Percentiles rank a stretch among this genome's conserved stretches.
Evolutionary conservation across 2,113 vertebrate genomes (phyloP).

Genomic region (Paedocypris sp.): DNA sequence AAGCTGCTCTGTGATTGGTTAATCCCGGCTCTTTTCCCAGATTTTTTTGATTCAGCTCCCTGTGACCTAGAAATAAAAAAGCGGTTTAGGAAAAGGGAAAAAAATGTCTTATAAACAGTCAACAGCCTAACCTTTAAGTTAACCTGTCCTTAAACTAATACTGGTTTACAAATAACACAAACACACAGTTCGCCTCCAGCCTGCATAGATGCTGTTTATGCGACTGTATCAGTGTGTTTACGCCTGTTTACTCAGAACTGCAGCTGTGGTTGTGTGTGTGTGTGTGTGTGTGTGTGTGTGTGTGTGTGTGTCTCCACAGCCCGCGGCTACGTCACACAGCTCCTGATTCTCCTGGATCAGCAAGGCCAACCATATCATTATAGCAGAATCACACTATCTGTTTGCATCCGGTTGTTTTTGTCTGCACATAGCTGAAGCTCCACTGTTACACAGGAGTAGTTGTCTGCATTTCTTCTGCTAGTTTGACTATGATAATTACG

Average conservation of each 20-base stretch:
- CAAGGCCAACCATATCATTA: conserved; percentile 40
- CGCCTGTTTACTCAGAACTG: conserved; percentile 8
- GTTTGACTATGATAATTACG: background rate
- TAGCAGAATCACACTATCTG: conserved; percentile 11
- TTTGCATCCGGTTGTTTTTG: conserved; percentile 16
- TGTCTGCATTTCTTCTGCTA: background rate
- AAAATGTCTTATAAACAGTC: no score
- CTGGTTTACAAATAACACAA: no score
- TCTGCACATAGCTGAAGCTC: background rate
- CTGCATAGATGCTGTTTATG: background rate
- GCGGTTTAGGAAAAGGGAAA: no score
- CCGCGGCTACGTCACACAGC: conserved; percentile 10
- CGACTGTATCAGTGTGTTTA: conserved; percentile 1
- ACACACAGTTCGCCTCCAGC: no score
- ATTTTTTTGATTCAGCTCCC: no score
- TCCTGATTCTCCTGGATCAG: conserved; percentile 16
- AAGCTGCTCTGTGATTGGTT: no score
- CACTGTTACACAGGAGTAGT: background rate
- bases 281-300: background rate
- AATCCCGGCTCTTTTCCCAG: no score
- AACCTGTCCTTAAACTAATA: no score
- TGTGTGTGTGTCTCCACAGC: conserved; percentile 34
- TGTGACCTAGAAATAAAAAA: no score
- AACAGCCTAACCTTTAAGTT: no score
- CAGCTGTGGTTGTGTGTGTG: conserved; percentile 21